Evolutionary conservation across 2,113 vertebrate species (phyloP), one percentile per base, ranked within the genome.

Genomic region (Pseudolaguvia tuberculata): DNA sequence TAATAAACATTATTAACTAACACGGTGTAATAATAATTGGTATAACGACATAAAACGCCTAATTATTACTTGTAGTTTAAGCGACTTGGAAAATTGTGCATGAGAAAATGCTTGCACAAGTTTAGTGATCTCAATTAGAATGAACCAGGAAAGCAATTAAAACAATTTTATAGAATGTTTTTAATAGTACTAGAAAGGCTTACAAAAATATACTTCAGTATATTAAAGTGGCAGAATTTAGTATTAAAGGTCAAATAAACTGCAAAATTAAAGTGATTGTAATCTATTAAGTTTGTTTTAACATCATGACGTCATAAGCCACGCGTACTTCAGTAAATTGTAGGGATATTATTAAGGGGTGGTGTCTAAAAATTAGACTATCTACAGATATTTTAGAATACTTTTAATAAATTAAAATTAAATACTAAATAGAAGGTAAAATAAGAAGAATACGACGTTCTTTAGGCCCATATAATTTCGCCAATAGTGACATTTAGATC

Each of bases 251-350:
- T 42, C 11, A 6, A 63, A 63, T 21, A 10, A 47, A 47, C 0
- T 7, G 35, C 20, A 47, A 45, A 15, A 45, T 15, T 9, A 17
- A 17, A 14, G 18, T 13, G 7, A 35, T 31, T 29, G 17, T 18
- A 21, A 8, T 10, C 17, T 11, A 14, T 13, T 50, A 6, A 1
- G 25, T 25, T 10, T 13, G 2, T 47, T 52, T 52, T 31, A 88
- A 82, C 81, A 82, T 63, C 75, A 83, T 91, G 90, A 92, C 91
- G 90, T 93, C 91, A 94, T 84, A 89, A 87, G 86, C 78, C 84
- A 71, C 78, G 83, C 79, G 83, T 78, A 67, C n/a, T 70, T 52
- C 35, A 58, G 23, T 47, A 80, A 88, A 82, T 80, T 86, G 87
- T 88, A 86, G 82, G 81, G 42, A 47, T 27, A 85, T 86, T 84